Evolutionary conservation across 2,797 vertebrate species (phyloP).

Genomic region (Tangara arthus): DNA sequence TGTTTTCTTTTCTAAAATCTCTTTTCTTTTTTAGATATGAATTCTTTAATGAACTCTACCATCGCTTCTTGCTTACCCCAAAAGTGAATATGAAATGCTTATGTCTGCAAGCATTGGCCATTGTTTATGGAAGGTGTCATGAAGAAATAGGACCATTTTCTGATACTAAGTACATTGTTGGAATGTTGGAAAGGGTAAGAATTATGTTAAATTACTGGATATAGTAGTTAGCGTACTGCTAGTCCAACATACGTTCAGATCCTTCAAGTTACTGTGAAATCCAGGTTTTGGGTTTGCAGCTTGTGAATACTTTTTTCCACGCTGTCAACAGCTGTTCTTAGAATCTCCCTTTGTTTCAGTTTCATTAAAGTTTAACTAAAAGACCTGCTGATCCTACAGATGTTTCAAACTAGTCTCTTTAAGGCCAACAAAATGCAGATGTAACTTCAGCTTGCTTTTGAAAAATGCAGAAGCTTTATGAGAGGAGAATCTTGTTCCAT

Average conservation of each 20-base stretch:
- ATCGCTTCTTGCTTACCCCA: constrained; percentile 96
- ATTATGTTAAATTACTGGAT: not conserved
- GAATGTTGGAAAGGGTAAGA: constrained; percentile 96
- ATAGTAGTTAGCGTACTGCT: not conserved
- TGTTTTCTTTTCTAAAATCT: constrained; percentile 16
- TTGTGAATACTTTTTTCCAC: not conserved
- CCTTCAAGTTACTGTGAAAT: not conserved
- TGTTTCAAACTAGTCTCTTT: not conserved
- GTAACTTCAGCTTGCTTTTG: not conserved
- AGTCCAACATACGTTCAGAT: not conserved
- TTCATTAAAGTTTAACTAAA: not conserved
- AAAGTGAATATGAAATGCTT: constrained; percentile 99
- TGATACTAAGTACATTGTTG: constrained; percentile 96
- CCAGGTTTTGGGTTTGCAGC: not conserved
- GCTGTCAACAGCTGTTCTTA: not conserved
- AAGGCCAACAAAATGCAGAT: not conserved
- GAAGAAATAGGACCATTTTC: constrained; percentile 96
- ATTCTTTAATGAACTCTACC: constrained; percentile 99
- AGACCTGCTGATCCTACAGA: not conserved
- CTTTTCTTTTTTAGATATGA: constrained; percentile 82
- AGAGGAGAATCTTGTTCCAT: not conserved
- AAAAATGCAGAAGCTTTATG: not conserved
- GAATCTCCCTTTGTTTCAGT: not conserved
- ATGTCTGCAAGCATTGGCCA: constrained; percentile 95
- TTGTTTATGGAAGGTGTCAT: constrained; percentile 96